Evolutionary conservation across 2,888 invertebrate species (phyloP).

Genomic region (Zygogramma bicolorata): DNA sequence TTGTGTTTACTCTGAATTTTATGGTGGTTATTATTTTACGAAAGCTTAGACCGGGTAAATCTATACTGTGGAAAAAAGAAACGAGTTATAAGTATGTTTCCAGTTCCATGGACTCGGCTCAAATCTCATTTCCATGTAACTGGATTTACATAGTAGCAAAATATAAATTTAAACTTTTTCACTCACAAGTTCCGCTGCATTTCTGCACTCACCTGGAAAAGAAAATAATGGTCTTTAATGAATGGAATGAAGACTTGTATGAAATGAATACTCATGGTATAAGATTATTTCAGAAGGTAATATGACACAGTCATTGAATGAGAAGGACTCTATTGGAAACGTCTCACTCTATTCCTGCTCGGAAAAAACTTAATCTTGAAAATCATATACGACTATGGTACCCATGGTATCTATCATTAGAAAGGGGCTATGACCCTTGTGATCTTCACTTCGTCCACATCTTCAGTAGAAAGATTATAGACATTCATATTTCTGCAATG

Average conservation of each 20-base stretch:
- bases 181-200: constrained; percentile 40
- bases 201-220: constrained; percentile 37
- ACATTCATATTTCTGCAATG: too few relatives aligned
- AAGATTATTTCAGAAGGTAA: not conserved
- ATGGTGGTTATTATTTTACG: constrained; percentile 34
- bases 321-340: too few relatives aligned
- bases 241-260: not conserved
- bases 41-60: constrained; percentile 30
- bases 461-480: too few relatives aligned
- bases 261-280: not conserved
- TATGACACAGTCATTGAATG: not conserved
- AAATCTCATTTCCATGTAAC: constrained; percentile 52
- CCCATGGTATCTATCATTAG: too few relatives aligned
- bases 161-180: constrained; percentile 41
- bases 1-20: constrained; percentile 40
- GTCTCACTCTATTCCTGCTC: too few relatives aligned
- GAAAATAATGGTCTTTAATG: constrained; percentile 7
- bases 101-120: constrained; percentile 50
- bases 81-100: constrained; percentile 43
- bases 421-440: too few relatives aligned
- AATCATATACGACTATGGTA: too few relatives aligned
- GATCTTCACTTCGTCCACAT: too few relatives aligned
- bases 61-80: constrained; percentile 24
- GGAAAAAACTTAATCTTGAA: too few relatives aligned
- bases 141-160: constrained; percentile 46